Percentiles rank a stretch among this genome's conserved stretches.
Evolutionary conservation across 2,797 vertebrate species (phyloP).

Genomic region (Alcedo atthis): DNA sequence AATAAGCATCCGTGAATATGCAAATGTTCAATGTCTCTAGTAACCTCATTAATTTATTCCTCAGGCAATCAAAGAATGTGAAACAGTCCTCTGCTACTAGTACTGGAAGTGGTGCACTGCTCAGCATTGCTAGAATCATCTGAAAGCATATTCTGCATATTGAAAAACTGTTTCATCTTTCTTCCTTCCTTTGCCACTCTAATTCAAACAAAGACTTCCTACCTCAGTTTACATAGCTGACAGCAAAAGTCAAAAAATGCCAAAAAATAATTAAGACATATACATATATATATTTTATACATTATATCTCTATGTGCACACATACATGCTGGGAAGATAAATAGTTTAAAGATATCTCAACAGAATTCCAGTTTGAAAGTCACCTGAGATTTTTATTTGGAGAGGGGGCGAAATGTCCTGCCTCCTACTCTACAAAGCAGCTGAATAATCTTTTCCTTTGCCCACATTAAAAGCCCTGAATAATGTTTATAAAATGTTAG

Average conservation of each 20-base stretch:
- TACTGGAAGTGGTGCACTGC: constrained; percentile 51
- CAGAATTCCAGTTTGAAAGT: constrained; percentile 28
- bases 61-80: constrained; percentile 81
- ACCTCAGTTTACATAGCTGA: constrained; percentile 61
- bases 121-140: constrained; percentile 62
- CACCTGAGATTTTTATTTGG: constrained; percentile 57
- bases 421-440: constrained; percentile 69
- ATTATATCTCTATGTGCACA: neutral
- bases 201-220: constrained; percentile 76
- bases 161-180: constrained; percentile 71
- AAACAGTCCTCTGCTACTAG: constrained; percentile 76
- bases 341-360: constrained; percentile 41
- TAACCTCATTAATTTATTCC: constrained; percentile 86
- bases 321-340: neutral
- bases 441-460: constrained; percentile 79
- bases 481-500: constrained; percentile 87
- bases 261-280: constrained; percentile 27
- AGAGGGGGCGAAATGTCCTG: constrained; percentile 37
- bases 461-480: constrained; percentile 84
- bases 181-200: constrained; percentile 56
- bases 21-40: constrained; percentile 80
- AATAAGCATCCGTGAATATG: constrained; percentile 84
- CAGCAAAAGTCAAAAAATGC: constrained; percentile 54
- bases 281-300: neutral
- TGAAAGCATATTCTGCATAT: constrained; percentile 65